These are phyloP conservation scores for Orchestia grillus DNA, from an alignment of 1,140 invertebrate genomes.

Conservation along the genomic window DNA sequence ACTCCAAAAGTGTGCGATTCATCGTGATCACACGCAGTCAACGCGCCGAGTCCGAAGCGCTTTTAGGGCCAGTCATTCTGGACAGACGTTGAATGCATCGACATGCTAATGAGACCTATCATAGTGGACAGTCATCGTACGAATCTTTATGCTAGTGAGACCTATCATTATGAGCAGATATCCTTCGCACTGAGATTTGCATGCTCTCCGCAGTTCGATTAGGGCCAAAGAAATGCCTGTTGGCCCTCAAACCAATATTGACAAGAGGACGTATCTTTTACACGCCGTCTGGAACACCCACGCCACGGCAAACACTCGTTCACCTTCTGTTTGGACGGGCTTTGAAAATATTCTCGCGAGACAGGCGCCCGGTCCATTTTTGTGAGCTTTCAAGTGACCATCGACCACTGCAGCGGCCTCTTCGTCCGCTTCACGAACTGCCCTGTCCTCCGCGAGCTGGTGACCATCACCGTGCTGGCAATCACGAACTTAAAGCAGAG, in stretches of 20 bases:
- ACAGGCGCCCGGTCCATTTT: not conserved
- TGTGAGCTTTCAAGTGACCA: not conserved
- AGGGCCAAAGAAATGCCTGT: not conserved
- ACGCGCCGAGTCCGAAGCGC: not conserved
- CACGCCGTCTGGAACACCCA: conserved; percentile 24
- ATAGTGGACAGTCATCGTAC: not conserved
- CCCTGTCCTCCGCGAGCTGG: not conserved
- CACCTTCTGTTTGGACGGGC: not conserved
- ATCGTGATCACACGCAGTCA: not conserved
- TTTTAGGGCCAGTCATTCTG: not conserved
- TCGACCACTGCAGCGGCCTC: not conserved
- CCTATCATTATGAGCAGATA: not conserved
- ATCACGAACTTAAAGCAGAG: not conserved
- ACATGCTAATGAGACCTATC: not conserved
- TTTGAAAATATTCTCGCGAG: conserved; percentile 22
- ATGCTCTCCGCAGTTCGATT: conserved; percentile 12
- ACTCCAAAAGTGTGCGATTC: not conserved
- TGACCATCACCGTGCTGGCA: not conserved
- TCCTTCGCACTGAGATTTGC: not conserved
- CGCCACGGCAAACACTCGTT: conserved; percentile 9
- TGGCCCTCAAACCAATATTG: conserved; percentile 29
- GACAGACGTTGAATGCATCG: not conserved
- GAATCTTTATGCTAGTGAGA: not conserved
- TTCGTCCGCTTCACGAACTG: not conserved
- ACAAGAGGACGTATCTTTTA: conserved; percentile 41